Evolutionary conservation across 2,888 invertebrate genomes (phyloP), one percentile per base, ranked within the genome.

Genomic region (Watsonalla cultraria): DNA sequence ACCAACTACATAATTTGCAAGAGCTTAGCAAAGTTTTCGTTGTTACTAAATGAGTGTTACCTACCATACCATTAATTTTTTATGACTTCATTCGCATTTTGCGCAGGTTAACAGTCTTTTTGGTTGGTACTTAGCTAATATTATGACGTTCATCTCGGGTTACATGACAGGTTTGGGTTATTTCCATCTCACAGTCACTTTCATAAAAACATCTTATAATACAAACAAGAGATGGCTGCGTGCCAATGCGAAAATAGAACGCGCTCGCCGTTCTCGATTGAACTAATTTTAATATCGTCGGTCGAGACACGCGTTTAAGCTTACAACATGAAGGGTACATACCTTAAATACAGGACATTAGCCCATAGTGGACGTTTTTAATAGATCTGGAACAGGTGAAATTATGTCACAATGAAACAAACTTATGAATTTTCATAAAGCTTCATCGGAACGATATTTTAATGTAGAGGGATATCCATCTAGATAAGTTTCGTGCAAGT

Each of bases 181-280:
- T 90, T 90, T 90, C 86, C 82, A 90, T 88, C 90, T 77, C 80
- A 83, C 85, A 86, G 85, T 86, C 86, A 84, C 86, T 90, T 90
- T 90, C 90, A 90, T 90, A 90, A 90, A 90, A 90, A 90, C 90
- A 84, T 87, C 87, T 90, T 90, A 90, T 90, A 90, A 88, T 90
- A 90, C 90, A 90, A 90, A 90, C 90, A 86, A 86, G 83, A 81
- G 83, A 83, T 90, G 90, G 90, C 90, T 85, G 63, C 66, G 59
- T 82, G 90, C 90, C 90, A 90, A 79, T 57, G 54, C 78, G 64
- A 80, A 90, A 90, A 90, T 90, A 90, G 90, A 82, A 78, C 82
- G 74, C 80, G 80, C 78, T 81, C 87, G 80, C 79, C 78, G 84
- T 81, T 89, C 86, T 83, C 85, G 82, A 84, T 82, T 80, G 79